Evolutionary conservation across 2,797 vertebrate species (phyloP).

Genomic region (Nyctalus aviator): DNA sequence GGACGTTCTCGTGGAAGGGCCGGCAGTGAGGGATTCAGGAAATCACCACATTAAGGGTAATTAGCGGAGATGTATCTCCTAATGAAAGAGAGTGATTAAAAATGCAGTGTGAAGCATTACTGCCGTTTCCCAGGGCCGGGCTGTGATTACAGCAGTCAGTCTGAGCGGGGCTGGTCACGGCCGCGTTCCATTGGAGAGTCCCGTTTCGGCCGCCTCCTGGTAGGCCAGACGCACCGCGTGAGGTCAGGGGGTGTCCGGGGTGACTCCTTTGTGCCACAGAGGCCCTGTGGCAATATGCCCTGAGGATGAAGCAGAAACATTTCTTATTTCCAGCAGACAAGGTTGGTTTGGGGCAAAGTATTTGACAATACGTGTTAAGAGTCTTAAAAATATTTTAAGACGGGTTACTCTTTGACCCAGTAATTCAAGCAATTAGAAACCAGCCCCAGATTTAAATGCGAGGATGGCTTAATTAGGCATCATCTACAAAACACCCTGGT

Average conservation of each 20-base stretch:
- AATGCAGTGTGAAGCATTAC: background rate
- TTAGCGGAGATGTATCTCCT: background rate
- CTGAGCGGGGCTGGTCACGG: background rate
- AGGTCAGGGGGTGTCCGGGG: background rate
- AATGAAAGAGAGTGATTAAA: constrained; percentile 43
- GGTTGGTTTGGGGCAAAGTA: background rate
- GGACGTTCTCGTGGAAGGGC: constrained; percentile 7
- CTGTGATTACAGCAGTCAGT: background rate
- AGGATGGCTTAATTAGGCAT: background rate
- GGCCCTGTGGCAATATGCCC: background rate
- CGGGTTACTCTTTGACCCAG: background rate
- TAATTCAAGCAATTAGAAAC: background rate
- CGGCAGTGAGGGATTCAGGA: background rate
- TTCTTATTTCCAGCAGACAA: constrained; percentile 12
- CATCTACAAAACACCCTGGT: background rate
- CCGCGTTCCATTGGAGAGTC: background rate
- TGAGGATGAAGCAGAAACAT: background rate
- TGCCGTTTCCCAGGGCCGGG: background rate
- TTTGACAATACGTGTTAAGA: background rate
- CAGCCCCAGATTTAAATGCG: constrained; percentile 1
- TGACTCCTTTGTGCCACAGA: background rate
- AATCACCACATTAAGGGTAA: constrained; percentile 25
- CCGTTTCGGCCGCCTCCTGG: background rate
- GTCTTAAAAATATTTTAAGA: constrained; percentile 8
- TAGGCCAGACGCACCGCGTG: background rate